Base-by-base conservation (phyloP, 2,888 invertebrate species). In the Spisula solida region DNA sequence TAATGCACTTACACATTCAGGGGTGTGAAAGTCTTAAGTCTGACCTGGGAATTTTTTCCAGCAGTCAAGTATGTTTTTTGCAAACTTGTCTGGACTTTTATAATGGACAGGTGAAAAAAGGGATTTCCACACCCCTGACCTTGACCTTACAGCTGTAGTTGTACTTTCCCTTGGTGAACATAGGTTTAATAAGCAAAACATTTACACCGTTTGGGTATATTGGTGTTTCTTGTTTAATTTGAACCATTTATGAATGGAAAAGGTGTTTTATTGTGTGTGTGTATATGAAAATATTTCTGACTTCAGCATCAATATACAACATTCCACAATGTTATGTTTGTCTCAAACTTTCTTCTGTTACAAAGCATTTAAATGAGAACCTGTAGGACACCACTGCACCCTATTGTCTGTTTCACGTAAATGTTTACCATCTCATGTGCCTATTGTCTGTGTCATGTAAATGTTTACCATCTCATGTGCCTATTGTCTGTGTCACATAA, bases 1-100 rank as follows among this genome's bases (percentile, higher is more conserved):
- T 75, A 75, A 75, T 31, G 75, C 75, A 75, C 75, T 75, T 75
- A 75, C 34, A 75, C n/a, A 47, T 51, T 51, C 41, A 41, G 8
- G 41, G 41, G 2, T 41, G 41, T 41, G 25, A 8, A 66, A 66
- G n/a, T 66, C 25, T 66, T n/a, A 66, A 66, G n/a, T 25, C 25
- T 25, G 25, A 25, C 66, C 5, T 8, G 10, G 2, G 5, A 66
- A 66, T 25, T 66, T n/a, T 66, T 66, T 2, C 66, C 66, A 25
- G 66, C 66, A 4, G 25, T 66, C n/a, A 66, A 66, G n/a, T 25
- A 66, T 8, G 41, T 5, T 41, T 41, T 41, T 41, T 41, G 41
- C 41, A 2, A 41, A 41, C 41, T 41, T 41, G 41, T 41, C 41
- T 41, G 41, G 41, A 8, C 41, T 41, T 5, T 41, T 41, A 41